phyloP scores from a whole-genome alignment of 2,797 vertebrate genomes.

The Gymnothorax javanicus region DNA sequence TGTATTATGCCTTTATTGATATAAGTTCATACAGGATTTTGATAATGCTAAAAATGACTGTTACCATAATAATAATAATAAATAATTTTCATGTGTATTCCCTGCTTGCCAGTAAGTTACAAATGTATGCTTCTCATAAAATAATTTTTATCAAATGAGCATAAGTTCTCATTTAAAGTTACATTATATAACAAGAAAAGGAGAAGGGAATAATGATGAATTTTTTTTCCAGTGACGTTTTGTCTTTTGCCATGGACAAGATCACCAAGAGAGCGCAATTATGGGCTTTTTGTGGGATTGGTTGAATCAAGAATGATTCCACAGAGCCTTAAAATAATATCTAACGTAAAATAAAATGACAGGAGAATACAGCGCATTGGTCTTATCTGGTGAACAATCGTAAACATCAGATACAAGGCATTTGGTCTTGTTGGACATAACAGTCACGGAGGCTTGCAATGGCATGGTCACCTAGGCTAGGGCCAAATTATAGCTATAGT shows the following conservation, averaged over 20 bases:
- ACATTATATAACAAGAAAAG: not conserved
- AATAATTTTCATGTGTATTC: not conserved
- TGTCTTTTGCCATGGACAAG: not conserved
- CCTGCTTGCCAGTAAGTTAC: not conserved
- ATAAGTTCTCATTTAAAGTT: not conserved
- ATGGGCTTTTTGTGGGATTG: slow-evolving; percentile 16
- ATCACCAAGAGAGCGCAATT: slow-evolving; percentile 22
- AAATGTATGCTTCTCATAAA: not conserved
- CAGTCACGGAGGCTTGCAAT: slow-evolving; percentile 10
- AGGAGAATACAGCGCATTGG: not conserved
- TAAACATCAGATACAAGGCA: not conserved
- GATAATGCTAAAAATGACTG: not conserved
- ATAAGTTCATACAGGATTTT: slow-evolving; percentile 5
- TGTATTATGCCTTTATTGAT: slow-evolving; percentile 5
- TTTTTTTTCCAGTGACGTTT: slow-evolving; percentile 22
- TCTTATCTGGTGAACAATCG: slow-evolving; percentile 4
- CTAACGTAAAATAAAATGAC: slow-evolving; percentile 21
- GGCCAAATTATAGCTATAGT: not conserved
- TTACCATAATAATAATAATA: not conserved
- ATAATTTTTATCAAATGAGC: not conserved
- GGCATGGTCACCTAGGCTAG: not conserved
- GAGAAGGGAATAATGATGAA: slow-evolving; percentile 10
- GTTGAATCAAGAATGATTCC: slow-evolving; percentile 4
- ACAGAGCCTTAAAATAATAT: not conserved
- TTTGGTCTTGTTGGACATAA: not conserved